A percentile compares a stretch with the other conserved stretches of the same genome.
Conservation (phyloP, 2,797 vertebrate species). For the Enteromius mattozi region DNA sequence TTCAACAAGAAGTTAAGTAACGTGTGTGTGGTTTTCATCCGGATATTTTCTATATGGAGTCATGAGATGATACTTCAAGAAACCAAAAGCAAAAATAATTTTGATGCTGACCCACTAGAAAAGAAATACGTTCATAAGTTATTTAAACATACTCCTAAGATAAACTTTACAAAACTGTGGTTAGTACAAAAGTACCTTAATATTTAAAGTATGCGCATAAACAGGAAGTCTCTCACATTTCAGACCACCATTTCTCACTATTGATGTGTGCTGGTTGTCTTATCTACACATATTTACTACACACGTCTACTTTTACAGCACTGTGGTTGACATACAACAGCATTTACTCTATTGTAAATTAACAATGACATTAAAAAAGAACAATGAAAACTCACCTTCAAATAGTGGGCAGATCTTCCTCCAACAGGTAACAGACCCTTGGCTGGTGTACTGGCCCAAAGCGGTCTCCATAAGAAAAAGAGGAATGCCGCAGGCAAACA, state of each 20-base stretch:
- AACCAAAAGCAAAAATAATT: background rate
- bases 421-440: conserved; percentile 81
- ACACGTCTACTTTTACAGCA: background rate
- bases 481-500: conserved; percentile 81
- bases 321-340: background rate
- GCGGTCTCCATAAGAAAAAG: conserved; percentile 80
- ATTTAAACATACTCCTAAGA: background rate
- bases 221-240: background rate
- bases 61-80: background rate
- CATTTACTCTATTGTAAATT: background rate
- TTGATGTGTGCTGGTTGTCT: background rate
- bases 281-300: background rate
- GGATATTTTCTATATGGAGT: background rate
- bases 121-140: background rate
- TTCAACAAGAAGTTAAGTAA: background rate
- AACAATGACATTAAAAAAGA: background rate
- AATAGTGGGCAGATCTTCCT: conserved; percentile 81
- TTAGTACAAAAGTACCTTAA: background rate
- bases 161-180: background rate
- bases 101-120: background rate
- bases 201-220: background rate
- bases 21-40: background rate
- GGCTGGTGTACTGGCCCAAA: conserved; percentile 80
- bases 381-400: conserved; percentile 72
- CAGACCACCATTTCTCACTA: background rate